Base-by-base conservation (phyloP, 2,113 vertebrate species). In the Siniperca chuatsi region DNA sequence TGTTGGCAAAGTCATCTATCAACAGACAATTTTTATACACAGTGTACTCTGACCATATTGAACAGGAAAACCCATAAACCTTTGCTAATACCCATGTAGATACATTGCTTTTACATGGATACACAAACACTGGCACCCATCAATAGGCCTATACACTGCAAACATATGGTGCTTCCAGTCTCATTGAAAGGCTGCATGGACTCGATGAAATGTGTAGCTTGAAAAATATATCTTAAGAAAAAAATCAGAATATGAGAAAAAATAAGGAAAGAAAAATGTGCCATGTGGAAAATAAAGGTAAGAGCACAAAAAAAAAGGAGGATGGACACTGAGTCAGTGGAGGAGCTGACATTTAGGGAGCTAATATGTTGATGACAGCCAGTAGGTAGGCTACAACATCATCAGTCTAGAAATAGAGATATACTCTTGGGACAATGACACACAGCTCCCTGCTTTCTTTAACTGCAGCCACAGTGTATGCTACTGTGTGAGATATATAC, bases 311-410 rank as follows among this genome's bases (percentile, higher is more conserved):
- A 23, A 35, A 20, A 72, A 42, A 66, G 21, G n/a, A 61, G 20
- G 42, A 23, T 10, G 40, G 73, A 68, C 29, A 46, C 0, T 61
- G 69, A 52, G 67, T 29, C 18, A 25, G 44, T 4, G 48, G 66
- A 54, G 33, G 18, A 78, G 55, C 23, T 75, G 83, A 78, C 64
- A 83, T 88, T 81, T 83, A 83, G 16, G 76, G 65, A 80, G 75
- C 29, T 16, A 66, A 69, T 44, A 62, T 62, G 42, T 37, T 87
- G 60, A 52, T 80, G 76, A 77, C 48, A 66, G 73, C 57, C 54
- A 80, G 37, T 50, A 9, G 4, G 65, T 48, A 33, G 61, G 13
- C 23, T 33, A 35, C 58, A 81, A 33, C 79, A 71, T 60, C 57
- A 50, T 50, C 57, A 40, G 25, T 62, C 44, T 72, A 44, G 75